Conservation (phyloP, 2,797 vertebrate genomes). For the Hemitrygon akajei region DNA sequence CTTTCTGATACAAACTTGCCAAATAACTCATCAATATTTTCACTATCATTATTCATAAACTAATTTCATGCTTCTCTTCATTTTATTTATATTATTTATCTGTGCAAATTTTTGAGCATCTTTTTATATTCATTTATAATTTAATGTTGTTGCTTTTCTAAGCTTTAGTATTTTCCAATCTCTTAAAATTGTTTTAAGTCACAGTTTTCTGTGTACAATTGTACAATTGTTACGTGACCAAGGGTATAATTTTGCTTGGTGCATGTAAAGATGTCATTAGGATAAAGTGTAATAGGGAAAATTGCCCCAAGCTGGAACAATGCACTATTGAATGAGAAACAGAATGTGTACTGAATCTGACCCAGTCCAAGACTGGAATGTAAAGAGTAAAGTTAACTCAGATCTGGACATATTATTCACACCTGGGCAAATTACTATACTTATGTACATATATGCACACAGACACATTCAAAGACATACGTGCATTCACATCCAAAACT, state of each 20-base stretch:
- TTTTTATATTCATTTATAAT: background rate
- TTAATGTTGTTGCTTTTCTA: background rate
- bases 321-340: background rate
- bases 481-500: background rate
- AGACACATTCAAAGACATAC: background rate
- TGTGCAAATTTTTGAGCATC: background rate
- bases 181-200: background rate
- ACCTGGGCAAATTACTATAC: background rate
- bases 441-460: background rate
- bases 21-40: background rate
- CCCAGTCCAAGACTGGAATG: background rate
- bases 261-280: background rate
- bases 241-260: background rate
- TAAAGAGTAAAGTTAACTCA: background rate
- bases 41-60: background rate
- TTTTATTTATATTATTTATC: background rate
- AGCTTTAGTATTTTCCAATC: background rate
- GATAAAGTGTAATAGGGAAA: background rate
- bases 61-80: background rate
- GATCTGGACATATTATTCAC: background rate
- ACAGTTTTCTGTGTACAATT: background rate
- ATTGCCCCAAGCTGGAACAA: background rate
- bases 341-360: background rate
- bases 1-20: background rate
- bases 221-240: background rate